A percentile compares a stretch with the other conserved stretches of the same genome.
phyloP scores from a whole-genome alignment of 37 sponge, comb jelly and placozoan genomes.

The Ephydatia muelleri region DNA sequence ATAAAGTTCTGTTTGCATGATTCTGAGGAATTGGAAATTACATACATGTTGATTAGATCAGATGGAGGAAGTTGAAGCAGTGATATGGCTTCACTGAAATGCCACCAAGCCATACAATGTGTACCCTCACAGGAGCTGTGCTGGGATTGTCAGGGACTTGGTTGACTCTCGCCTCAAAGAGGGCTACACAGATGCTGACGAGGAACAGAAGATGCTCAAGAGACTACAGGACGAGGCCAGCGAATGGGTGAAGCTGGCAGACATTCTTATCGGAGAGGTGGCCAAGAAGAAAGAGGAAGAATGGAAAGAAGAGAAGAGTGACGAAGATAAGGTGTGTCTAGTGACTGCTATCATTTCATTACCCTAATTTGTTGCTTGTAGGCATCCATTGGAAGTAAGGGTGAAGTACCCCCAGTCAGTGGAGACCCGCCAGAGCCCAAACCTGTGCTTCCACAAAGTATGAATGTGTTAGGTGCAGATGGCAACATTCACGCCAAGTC shows the following conservation, averaged over 20 bases:
- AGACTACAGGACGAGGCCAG: slow-evolving; percentile 34
- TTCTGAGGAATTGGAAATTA: too few species aligned
- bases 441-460: slow-evolving; percentile 16
- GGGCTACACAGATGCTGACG: slow-evolving; percentile 42
- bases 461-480: slow-evolving; percentile 64
- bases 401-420: background rate
- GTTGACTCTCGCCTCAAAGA: slow-evolving; percentile 31
- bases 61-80: background rate
- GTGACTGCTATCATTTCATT: background rate
- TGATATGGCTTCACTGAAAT: background rate
- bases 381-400: background rate
- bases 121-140: slow-evolving; percentile 33
- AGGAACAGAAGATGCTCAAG: slow-evolving; percentile 31
- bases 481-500: slow-evolving; percentile 54
- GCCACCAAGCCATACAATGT: background rate
- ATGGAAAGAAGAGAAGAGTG: background rate
- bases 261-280: slow-evolving; percentile 19
- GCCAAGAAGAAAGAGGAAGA: background rate
- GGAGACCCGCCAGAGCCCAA: background rate
- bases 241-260: slow-evolving; percentile 51
- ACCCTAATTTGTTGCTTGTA: too few species aligned
- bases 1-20: too few species aligned
- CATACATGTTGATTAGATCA: background rate
- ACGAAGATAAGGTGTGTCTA: background rate
- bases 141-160: slow-evolving; percentile 40